Base-by-base conservation (phyloP, 2,888 invertebrate species). In the Caenorhabditis drosophilae region DNA sequence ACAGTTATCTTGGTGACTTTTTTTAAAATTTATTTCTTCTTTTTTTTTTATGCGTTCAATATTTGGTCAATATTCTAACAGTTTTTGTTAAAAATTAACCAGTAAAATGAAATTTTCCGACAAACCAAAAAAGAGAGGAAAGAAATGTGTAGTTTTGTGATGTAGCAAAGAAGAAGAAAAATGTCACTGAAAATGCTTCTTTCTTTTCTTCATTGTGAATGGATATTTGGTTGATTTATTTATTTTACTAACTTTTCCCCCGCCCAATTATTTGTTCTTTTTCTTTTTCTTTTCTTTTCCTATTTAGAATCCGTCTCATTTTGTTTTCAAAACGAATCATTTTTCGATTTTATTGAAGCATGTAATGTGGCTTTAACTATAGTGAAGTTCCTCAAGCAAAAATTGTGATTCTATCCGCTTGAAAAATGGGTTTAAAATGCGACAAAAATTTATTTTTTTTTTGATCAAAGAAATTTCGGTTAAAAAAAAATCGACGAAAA, bases 1-100 rank as follows among this genome's bases (percentile, higher is more conserved):
- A 93, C 89, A 93, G 93, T 89, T 94, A 93, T 87, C 92, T 96
- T 92, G 96, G 96, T 96, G 60, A 61, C 50, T 55, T 53, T 48
- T 61, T 61, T 45, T 34, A 23, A 31, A 31, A 9, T 31, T 31
- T 31, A 12, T 6, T 44, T 44, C 18, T 48, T 15, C 40, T 35
- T 48, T 36, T 45, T 49, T 62, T 36, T 31, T 31, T 31, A 6
- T n/a, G n/a, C n/a, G n/a, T n/a, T n/a, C n/a, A n/a, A n/a, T 49
- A 25, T 48, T 44, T 48, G 31, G 48, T 60, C 48, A 34, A 31
- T 31, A 42, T 36, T 38, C n/a, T 27, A 22, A 44, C 34, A 35
- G 20, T 40, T 20, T 46, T 35, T 25, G 16, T 48, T n/a, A n/a
- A n/a, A n/a, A n/a, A n/a, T n/a, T n/a, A n/a, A n/a, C n/a, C n/a